Percentiles rank a stretch among this genome's conserved stretches.
Evolutionary conservation across 2,888 invertebrate genomes (phyloP).

Genomic region (Cheilosia impressa): DNA sequence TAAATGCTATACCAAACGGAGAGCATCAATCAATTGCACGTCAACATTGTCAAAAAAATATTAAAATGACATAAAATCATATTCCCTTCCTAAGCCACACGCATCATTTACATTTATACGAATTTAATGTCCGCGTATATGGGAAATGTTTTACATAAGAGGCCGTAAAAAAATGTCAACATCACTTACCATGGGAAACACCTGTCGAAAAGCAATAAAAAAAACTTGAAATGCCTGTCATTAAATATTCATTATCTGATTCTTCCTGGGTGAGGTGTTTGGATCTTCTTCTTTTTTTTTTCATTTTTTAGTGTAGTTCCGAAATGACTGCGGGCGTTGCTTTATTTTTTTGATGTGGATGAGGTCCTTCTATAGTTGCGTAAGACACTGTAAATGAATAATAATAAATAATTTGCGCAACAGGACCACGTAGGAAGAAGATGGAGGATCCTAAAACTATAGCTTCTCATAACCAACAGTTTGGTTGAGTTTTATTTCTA

Average conservation of each 20-base stretch:
- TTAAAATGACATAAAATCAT: conserved; percentile 46
- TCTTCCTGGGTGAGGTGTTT: not conserved
- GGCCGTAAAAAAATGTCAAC: conserved; percentile 41
- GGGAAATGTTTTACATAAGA: conserved; percentile 1
- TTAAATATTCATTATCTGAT: conserved; percentile 34
- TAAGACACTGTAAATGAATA: too few species aligned
- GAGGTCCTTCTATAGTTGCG: too few species aligned
- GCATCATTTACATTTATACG: conserved; percentile 49
- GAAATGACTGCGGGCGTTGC: too few species aligned
- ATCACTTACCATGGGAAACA: conserved; percentile 40
- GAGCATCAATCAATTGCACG: conserved; percentile 40
- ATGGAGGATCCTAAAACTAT: too few species aligned
- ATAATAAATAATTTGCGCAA: too few species aligned
- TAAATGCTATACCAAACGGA: conserved; percentile 19
- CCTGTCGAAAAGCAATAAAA: conserved; percentile 38
- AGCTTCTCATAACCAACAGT: too few species aligned
- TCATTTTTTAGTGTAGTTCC: not conserved
- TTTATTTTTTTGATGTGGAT: too few species aligned
- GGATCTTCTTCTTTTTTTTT: not conserved
- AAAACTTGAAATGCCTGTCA: conserved; percentile 13
- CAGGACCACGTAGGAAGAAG: too few species aligned
- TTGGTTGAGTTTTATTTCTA: too few species aligned
- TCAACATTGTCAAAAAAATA: conserved; percentile 47
- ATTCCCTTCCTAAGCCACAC: conserved; percentile 5
- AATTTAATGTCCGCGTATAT: conserved; percentile 35